These are phyloP conservation scores for Eulemur albifrons DNA, from an alignment of 2,797 vertebrate species.

Conservation along the genomic window DNA sequence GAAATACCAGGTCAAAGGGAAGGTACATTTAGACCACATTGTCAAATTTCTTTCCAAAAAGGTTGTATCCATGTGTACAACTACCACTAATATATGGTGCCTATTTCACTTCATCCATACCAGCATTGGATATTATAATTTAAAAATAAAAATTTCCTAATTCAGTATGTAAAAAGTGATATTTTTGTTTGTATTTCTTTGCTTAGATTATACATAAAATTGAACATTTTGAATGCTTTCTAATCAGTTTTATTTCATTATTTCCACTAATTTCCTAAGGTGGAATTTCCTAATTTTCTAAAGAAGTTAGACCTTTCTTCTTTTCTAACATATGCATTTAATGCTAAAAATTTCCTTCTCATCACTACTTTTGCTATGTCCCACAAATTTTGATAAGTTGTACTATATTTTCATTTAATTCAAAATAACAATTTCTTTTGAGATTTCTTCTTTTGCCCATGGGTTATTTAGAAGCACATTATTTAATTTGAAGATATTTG, in stretches of 20 bases:
- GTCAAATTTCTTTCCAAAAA: constrained; percentile 32
- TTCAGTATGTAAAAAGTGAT: background rate
- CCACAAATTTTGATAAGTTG: constrained; percentile 1
- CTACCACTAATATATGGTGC: background rate
- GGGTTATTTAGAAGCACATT: background rate
- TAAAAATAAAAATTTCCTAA: background rate
- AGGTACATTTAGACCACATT: background rate
- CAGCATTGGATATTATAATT: background rate
- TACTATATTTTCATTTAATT: constrained; percentile 29
- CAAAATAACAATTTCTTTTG: constrained; percentile 6
- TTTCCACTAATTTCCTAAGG: background rate
- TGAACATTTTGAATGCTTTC: background rate
- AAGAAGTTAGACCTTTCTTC: background rate
- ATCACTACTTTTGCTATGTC: background rate
- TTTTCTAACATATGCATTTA: background rate
- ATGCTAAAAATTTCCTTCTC: background rate
- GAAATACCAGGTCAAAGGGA: background rate
- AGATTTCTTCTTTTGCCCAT: background rate
- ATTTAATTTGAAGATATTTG: constrained; percentile 26
- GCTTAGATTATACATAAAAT: background rate
- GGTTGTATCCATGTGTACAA: background rate
- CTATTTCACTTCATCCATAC: background rate
- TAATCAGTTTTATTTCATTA: background rate
- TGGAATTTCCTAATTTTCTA: background rate
- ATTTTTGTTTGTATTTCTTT: background rate